Evolutionary conservation across 2,797 vertebrate species (phyloP).

Genomic region (Crenichthys baileyi): DNA sequence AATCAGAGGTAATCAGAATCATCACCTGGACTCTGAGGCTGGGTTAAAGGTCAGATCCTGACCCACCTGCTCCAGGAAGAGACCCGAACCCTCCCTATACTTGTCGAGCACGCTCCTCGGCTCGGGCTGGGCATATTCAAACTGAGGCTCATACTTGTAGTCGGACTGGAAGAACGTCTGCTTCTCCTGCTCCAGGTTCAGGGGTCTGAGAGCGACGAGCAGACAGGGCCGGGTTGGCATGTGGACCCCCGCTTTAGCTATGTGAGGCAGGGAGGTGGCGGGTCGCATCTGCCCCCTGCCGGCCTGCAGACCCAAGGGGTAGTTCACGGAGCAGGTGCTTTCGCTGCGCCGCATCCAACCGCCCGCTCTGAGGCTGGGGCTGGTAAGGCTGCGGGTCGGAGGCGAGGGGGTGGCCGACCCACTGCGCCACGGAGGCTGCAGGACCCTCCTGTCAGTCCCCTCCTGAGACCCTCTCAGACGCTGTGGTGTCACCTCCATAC

Average conservation of each 20-base stretch:
- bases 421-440: conserved; percentile 79
- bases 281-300: conserved; percentile 78
- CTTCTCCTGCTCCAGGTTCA: conserved; percentile 89
- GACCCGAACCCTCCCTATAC: conserved; percentile 89
- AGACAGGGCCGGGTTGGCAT: conserved; percentile 82
- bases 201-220: conserved; percentile 89
- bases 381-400: conserved; percentile 76
- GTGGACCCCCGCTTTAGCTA: conserved; percentile 74
- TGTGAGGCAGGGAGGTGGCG: conserved; percentile 90
- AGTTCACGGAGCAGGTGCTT: conserved; percentile 83
- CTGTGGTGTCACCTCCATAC: conserved; percentile 71
- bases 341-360: conserved; percentile 88
- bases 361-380: conserved; percentile 71
- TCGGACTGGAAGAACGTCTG: conserved; percentile 88
- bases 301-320: conserved; percentile 49
- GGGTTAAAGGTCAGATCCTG: neutral
- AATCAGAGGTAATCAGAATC: neutral
- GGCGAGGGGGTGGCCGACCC: conserved; percentile 64
- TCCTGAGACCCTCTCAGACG: conserved; percentile 57
- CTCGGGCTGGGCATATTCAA: conserved; percentile 87
- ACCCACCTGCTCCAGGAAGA: conserved; percentile 91
- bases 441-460: conserved; percentile 46
- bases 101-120: conserved; percentile 88
- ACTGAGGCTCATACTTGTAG: conserved; percentile 93
- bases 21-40: neutral